These are phyloP conservation scores for Ruditapes philippinarum DNA, from an alignment of 1,140 invertebrate species.

Conservation along the genomic window DNA sequence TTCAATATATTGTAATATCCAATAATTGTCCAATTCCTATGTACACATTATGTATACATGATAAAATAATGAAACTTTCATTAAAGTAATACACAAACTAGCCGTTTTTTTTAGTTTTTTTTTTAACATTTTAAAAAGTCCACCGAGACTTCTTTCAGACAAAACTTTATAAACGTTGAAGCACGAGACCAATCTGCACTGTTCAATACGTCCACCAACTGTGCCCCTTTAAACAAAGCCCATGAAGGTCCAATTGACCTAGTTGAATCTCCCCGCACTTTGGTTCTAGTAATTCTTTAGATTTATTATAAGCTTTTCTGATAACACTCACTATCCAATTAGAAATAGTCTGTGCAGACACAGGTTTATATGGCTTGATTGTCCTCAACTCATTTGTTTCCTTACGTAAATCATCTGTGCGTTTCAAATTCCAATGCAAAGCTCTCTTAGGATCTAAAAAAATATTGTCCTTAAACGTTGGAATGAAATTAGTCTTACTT, in stretches of 20 bases:
- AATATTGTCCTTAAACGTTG: slow-evolving; percentile 18
- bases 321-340: not conserved
- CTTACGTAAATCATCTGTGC: not conserved
- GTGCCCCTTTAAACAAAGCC: slow-evolving; percentile 31
- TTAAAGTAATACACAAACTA: too few relatives aligned
- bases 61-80: too few relatives aligned
- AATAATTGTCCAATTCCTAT: too few relatives aligned
- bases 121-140: too few relatives aligned
- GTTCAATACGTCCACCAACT: not conserved
- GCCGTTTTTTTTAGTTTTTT: too few relatives aligned
- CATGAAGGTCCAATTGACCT: slow-evolving; percentile 44
- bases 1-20: too few relatives aligned
- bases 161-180: not conserved
- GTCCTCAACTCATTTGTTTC: not conserved
- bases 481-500: not conserved
- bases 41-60: too few relatives aligned
- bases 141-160: not conserved
- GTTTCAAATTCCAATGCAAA: slow-evolving; percentile 15
- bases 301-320: not conserved
- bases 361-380: not conserved
- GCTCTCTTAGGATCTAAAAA: slow-evolving; percentile 6
- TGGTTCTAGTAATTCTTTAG: too few relatives aligned
- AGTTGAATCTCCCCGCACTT: slow-evolving; percentile 2
- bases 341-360: not conserved
- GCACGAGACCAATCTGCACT: slow-evolving; percentile 7